Conservation (phyloP, 2,888 invertebrate genomes). For the Eucriotettix oculatus region DNA sequence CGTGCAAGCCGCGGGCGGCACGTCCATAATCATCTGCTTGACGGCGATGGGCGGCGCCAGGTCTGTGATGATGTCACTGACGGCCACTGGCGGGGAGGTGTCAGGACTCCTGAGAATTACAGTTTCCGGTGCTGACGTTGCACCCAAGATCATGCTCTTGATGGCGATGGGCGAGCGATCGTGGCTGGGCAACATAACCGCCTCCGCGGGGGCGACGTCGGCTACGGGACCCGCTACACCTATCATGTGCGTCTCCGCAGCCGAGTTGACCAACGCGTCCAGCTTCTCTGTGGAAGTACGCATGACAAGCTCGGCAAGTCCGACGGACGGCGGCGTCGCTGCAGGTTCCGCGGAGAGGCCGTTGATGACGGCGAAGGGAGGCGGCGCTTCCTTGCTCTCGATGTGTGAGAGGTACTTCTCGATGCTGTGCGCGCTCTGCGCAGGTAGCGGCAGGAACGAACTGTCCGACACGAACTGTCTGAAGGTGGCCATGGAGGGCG, state of each 20-base stretch:
- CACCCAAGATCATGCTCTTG: slow-evolving; percentile 23
- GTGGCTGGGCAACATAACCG: no score
- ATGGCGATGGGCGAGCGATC: slow-evolving; percentile 1
- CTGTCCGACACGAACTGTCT: slow-evolving; percentile 30
- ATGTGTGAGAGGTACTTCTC: slow-evolving; percentile 32
- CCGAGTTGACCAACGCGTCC: slow-evolving; percentile 41
- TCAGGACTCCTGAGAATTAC: no score
- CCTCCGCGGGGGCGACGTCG: not conserved
- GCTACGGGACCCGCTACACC: not conserved
- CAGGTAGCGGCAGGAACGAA: slow-evolving; percentile 29
- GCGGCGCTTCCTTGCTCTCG: not conserved
- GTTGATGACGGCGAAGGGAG: not conserved
- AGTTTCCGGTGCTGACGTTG: not conserved
- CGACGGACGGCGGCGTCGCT: not conserved
- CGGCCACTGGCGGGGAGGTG: no score
- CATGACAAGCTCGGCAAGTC: not conserved
- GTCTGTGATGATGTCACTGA: no score
- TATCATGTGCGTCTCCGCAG: slow-evolving; percentile 32
- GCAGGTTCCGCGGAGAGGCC: not conserved
- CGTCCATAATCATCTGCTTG: no score
- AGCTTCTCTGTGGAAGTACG: slow-evolving; percentile 21
- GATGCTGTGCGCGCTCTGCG: slow-evolving; percentile 40
- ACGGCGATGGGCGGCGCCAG: no score
- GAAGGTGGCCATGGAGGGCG: slow-evolving; percentile 36
- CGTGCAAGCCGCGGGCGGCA: not conserved